Evolutionary conservation across 2,888 invertebrate genomes (phyloP).

Genomic region (Tortrix viridana): DNA sequence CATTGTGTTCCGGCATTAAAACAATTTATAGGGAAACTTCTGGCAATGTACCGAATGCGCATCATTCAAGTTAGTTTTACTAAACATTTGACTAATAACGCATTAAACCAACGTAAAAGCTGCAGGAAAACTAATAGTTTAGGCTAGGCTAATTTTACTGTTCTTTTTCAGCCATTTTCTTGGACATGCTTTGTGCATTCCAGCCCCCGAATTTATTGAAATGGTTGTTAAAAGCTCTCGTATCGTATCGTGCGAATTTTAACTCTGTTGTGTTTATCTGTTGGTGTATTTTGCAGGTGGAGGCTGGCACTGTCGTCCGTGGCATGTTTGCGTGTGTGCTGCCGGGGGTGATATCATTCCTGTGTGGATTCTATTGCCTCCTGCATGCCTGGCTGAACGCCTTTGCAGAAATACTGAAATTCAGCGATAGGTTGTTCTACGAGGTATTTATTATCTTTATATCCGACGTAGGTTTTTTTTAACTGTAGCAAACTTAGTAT

Average conservation of each 20-base stretch:
- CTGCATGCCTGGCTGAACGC: slow-evolving; percentile 97
- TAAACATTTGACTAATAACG: neutral
- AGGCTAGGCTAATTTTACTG: neutral
- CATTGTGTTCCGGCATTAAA: too few species aligned
- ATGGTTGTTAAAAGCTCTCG: slow-evolving; percentile 7
- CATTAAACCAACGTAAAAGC: slow-evolving; percentile 15
- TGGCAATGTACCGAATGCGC: too few species aligned
- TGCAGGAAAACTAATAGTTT: neutral
- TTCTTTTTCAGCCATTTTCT: slow-evolving; percentile 7
- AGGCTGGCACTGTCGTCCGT: slow-evolving; percentile 76
- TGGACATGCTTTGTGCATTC: slow-evolving; percentile 25
- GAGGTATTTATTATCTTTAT: slow-evolving; percentile 56
- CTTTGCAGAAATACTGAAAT: slow-evolving; percentile 94
- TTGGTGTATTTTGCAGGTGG: slow-evolving; percentile 56
- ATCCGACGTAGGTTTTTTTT: neutral
- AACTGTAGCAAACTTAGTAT: too few species aligned
- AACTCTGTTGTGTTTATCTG: slow-evolving; percentile 13
- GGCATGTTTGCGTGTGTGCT: slow-evolving; percentile 89
- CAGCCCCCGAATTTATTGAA: slow-evolving; percentile 24
- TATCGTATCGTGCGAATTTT: slow-evolving; percentile 1
- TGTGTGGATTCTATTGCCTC: slow-evolving; percentile 93
- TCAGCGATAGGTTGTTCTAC: slow-evolving; percentile 91
- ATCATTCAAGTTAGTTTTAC: too few species aligned
- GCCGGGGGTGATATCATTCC: slow-evolving; percentile 88
- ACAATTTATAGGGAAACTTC: too few species aligned